Evolutionary conservation across 2,797 vertebrate species (phyloP), one percentile per base, ranked within the genome.

Genomic region (Malacoraja senta): DNA sequence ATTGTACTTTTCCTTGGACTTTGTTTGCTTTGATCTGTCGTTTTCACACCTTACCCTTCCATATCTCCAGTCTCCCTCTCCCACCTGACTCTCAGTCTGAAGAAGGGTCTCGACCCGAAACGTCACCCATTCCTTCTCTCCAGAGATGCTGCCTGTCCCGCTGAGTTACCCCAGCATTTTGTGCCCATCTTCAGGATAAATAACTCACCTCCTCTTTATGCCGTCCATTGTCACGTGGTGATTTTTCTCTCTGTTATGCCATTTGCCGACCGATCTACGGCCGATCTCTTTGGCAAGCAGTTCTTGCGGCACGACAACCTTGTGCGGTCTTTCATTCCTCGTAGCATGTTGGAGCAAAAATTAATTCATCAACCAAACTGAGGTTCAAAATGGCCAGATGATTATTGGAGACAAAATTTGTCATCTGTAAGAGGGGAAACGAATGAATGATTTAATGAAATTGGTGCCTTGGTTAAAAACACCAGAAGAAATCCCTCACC

Each of bases 151-250:
- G 44, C 44, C 44, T 53, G 44, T 4, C 44, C 44, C 0, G 44
- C 44, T 53, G 44, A 53, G 44, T 53, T 7, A 53, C 44, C 2
- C 44, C 44, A 53, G 44, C 44, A 53, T 53, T 53, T 53, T 53
- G 44, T 53, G 44, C 44, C 44, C 44, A 53, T 53, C 44, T 53
- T 53, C 26, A 88, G 61, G 84, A 68, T 88, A 88, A 88, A 68
- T 88, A 68, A 88, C 63, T 88, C 84, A 88, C n/a, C 32, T 68
- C 19, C 63, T 88, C 84, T 35, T 88, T 88, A 68, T 88, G 63
- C 84, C 65, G n/a, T 88, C 84, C 84, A 88, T 88, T 88, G 63
- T 68, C 63, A 88, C 84, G 35, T 88, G 63, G n/a, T 17, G n/a
- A 88, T 35, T 68, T 68, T 35, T 88, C 84, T 88, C 84, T 88